Percentiles rank a stretch among this genome's conserved stretches.
phyloP scores from a whole-genome alignment of 2,113 vertebrate species.

The Gobius niger region DNA sequence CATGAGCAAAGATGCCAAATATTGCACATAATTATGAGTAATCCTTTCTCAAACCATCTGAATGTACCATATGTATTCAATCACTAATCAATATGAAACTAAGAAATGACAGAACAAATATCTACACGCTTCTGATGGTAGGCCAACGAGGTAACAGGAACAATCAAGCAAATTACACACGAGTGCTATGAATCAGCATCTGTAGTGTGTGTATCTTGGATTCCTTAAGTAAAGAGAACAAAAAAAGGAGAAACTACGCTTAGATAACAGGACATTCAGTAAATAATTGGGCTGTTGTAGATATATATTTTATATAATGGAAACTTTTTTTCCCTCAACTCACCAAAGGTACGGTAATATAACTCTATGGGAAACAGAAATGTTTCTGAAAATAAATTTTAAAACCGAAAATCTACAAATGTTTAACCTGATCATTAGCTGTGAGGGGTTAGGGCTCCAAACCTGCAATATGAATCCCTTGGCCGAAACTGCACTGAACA shows the following conservation, averaged over 20 bases:
- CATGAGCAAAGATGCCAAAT: conserved; percentile 55
- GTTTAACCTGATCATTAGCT: too few relatives aligned
- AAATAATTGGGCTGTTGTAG: background rate
- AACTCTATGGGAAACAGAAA: too few relatives aligned
- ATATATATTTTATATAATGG: background rate
- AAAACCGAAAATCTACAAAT: too few relatives aligned
- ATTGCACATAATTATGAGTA: conserved; percentile 64
- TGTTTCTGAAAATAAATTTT: too few relatives aligned
- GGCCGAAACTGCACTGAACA: too few relatives aligned
- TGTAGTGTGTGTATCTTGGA: background rate
- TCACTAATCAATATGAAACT: conserved; percentile 15
- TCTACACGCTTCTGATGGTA: conserved; percentile 23
- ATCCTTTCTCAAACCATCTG: conserved; percentile 34
- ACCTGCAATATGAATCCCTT: too few relatives aligned
- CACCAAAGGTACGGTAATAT: conserved; percentile 5
- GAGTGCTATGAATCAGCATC: conserved; percentile 23
- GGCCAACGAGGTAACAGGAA: conserved; percentile 61
- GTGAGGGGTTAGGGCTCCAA: too few relatives aligned
- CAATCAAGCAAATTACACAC: conserved; percentile 10
- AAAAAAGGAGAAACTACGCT: background rate
- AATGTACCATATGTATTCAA: conserved; percentile 26
- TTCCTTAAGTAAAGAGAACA: background rate
- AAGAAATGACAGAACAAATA: conserved; percentile 9
- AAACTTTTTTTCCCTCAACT: conserved; percentile 12
- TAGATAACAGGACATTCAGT: background rate